phyloP scores from a whole-genome alignment of 2,797 vertebrate species.

The Zalophus californianus region DNA sequence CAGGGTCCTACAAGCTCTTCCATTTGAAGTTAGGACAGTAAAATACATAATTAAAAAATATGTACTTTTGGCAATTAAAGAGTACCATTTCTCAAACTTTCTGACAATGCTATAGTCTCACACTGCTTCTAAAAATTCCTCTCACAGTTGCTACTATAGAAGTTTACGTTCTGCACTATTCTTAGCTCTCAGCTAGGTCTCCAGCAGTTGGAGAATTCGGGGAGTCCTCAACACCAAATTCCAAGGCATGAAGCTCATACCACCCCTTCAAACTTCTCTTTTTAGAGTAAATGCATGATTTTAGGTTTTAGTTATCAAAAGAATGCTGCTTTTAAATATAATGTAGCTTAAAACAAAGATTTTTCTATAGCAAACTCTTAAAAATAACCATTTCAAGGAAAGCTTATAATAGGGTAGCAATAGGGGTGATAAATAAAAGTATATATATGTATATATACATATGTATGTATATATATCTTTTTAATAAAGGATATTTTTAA shows the following conservation, averaged over 20 bases:
- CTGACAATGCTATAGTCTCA: slow-evolving; percentile 39
- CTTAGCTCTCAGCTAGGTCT: slow-evolving; percentile 84
- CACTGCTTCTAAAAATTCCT: slow-evolving; percentile 83
- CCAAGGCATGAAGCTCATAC: slow-evolving; percentile 68
- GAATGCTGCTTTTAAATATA: slow-evolving; percentile 11
- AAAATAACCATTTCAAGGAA: background rate
- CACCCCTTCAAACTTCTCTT: slow-evolving; percentile 32
- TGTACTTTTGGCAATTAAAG: background rate
- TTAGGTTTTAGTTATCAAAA: slow-evolving; percentile 15
- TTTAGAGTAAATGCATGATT: slow-evolving; percentile 51
- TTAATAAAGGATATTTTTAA: background rate
- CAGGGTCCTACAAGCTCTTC: background rate
- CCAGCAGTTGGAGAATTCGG: slow-evolving; percentile 83
- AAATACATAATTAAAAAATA: slow-evolving; percentile 15
- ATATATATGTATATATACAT: too few relatives aligned
- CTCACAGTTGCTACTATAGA: slow-evolving; percentile 81
- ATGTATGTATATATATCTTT: background rate
- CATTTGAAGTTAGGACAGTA: slow-evolving; percentile 12
- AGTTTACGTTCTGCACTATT: slow-evolving; percentile 84
- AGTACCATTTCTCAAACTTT: background rate
- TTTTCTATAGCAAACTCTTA: slow-evolving; percentile 44
- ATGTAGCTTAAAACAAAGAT: background rate
- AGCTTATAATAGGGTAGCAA: background rate
- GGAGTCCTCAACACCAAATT: slow-evolving; percentile 77
- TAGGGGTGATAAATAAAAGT: background rate